These are phyloP conservation scores for Orchesella cincta DNA, from an alignment of 1,140 invertebrate species.

Conservation along the genomic window DNA sequence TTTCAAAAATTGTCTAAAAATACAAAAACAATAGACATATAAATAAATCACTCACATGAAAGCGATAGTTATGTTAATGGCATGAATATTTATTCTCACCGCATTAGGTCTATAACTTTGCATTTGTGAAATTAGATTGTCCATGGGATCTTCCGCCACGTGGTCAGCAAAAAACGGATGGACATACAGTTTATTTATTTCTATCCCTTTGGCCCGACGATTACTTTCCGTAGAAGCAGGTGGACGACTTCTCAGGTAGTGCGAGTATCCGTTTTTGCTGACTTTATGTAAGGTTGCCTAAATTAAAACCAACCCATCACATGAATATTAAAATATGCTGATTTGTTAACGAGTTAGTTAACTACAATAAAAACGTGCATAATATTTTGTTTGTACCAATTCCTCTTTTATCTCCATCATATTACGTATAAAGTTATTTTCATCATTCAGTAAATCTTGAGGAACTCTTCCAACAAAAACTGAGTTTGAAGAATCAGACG, in stretches of 20 bases:
- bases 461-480: constrained; percentile 75
- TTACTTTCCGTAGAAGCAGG: constrained; percentile 85
- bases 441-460: constrained; percentile 77
- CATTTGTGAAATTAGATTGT: constrained; percentile 63
- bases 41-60: no score
- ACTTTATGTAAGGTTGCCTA: constrained; percentile 75
- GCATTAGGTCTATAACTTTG: constrained; percentile 80
- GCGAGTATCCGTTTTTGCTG: constrained; percentile 83
- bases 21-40: no score
- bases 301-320: constrained; percentile 40
- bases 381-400: no score
- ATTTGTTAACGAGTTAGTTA: constrained; percentile 13
- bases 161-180: constrained; percentile 62
- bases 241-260: constrained; percentile 84
- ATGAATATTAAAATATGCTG: constrained; percentile 2
- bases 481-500: constrained; percentile 61
- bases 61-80: constrained; percentile 21
- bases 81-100: constrained; percentile 58
- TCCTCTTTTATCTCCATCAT: constrained; percentile 74
- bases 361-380: no score
- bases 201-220: constrained; percentile 73
- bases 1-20: constrained; percentile 90
- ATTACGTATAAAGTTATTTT: constrained; percentile 73
- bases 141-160: constrained; percentile 42
- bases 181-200: constrained; percentile 60